Conservation (phyloP, 2,888 invertebrate species). For the Amphipoea lucens region DNA sequence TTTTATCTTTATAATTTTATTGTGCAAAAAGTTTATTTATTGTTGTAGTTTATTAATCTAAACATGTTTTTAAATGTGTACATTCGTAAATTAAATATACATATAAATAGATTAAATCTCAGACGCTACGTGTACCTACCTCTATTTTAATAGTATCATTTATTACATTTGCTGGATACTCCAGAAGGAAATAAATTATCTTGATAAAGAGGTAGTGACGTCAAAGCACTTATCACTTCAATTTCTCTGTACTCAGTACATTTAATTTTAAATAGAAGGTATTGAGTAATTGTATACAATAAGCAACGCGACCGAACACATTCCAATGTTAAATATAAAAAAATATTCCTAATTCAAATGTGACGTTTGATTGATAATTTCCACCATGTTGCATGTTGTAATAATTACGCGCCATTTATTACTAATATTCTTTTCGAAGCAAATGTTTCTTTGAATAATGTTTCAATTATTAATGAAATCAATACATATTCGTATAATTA, state of each 20-base stretch:
- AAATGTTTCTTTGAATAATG: conserved; percentile 39
- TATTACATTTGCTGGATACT: conserved; percentile 33
- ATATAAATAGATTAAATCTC: background rate
- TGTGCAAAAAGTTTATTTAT: conserved; percentile 23
- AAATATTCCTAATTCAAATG: conserved; percentile 52
- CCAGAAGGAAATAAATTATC: conserved; percentile 42
- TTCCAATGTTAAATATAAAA: conserved; percentile 47
- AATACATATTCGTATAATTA: too few species aligned
- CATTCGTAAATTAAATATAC: background rate
- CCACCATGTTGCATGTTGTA: conserved; percentile 51
- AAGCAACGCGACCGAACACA: conserved; percentile 35
- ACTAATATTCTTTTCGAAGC: conserved; percentile 15
- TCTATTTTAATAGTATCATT: background rate
- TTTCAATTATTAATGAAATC: conserved; percentile 47
- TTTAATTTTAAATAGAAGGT: background rate
- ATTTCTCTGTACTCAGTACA: conserved; percentile 23
- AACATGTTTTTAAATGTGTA: conserved; percentile 24
- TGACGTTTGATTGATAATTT: conserved; percentile 61
- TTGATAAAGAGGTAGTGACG: conserved; percentile 45
- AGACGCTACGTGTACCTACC: background rate
- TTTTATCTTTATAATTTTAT: conserved; percentile 17
- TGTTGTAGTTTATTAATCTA: conserved; percentile 12
- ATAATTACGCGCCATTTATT: conserved; percentile 50
- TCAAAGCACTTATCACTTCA: conserved; percentile 17
- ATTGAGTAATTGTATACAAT: conserved; percentile 13